Base-by-base conservation (phyloP, 2,888 invertebrate species). In the Hydriomena furcata region DNA sequence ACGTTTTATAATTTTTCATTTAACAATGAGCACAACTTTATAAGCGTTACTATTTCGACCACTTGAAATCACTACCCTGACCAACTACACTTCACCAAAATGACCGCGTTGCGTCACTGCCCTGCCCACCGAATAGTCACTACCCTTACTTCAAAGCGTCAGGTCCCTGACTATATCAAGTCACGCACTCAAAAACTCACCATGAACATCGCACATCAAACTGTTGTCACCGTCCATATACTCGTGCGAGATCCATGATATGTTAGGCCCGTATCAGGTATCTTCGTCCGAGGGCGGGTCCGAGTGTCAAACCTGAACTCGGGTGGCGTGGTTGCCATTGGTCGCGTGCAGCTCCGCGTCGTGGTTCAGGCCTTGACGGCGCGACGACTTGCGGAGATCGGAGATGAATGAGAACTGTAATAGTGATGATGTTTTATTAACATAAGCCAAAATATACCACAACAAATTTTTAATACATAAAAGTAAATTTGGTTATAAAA, bases 201-300 rank as follows among this genome's bases (percentile, higher is more conserved):
- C 44, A 3, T 25, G 30, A 17, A 27, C 10, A 5, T 52, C 52
- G 23, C 43, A 43, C 10, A 34, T 35, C 27, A 32, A 4, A 17
- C 17, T 7, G 5, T 21, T 36, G 13, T 25, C 40, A 25, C 28
- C 54, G 56, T 67, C 69, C 21, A 69, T 65, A 53, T 81, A 76
- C 62, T 88, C 84, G 65, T 84, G 88, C 24, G 88, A 87, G 53
- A 88, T 88, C 84, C 86, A 85, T 56, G 87, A 85, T 63, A 84
- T 74, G 38, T 78, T 75, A 17, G 78, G 74, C 27, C 58, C 41
- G 66, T 70, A 76, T 82, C 76, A 79, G 57, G 69, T 68, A 43
- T 73, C 73, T 30, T 80, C 84, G 53, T 68, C 70, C 37, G 76
- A 76, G 62, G 68, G 63, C 31, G 76, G 70, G 27, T 76, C 69